These are phyloP conservation scores for Ellobium chinense DNA, from an alignment of 2,888 invertebrate genomes.

Conservation along the genomic window DNA sequence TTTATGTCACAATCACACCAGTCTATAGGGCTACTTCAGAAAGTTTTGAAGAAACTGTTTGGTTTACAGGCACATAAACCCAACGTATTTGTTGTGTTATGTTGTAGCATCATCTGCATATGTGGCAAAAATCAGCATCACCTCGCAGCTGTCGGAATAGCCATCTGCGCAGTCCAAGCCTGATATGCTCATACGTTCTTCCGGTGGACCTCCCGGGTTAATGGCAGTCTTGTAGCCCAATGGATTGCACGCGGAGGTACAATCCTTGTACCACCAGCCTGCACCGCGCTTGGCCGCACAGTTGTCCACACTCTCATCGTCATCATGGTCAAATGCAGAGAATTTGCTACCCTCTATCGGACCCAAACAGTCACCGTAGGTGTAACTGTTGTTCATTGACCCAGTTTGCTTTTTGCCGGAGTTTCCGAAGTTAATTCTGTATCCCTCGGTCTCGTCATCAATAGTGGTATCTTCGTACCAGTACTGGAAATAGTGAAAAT, in stretches of 20 bases:
- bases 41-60: no score
- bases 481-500: background rate
- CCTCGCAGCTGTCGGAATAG: no score
- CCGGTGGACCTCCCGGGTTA: background rate
- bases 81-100: no score
- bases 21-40: no score
- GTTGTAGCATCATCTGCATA: no score
- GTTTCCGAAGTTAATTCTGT: background rate
- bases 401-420: background rate
- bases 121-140: no score
- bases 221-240: conserved; percentile 1
- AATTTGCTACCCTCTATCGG: conserved; percentile 23
- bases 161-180: no score
- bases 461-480: background rate
- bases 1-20: no score
- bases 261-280: conserved; percentile 39
- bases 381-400: background rate
- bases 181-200: no score
- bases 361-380: conserved; percentile 24
- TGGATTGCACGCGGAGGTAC: background rate
- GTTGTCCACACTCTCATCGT: conserved; percentile 2
- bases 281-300: conserved; percentile 21
- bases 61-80: no score
- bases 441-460: background rate
- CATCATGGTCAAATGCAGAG: conserved; percentile 25